phyloP scores from a whole-genome alignment of 2,888 invertebrate genomes.

The Amphipoea oculea region DNA sequence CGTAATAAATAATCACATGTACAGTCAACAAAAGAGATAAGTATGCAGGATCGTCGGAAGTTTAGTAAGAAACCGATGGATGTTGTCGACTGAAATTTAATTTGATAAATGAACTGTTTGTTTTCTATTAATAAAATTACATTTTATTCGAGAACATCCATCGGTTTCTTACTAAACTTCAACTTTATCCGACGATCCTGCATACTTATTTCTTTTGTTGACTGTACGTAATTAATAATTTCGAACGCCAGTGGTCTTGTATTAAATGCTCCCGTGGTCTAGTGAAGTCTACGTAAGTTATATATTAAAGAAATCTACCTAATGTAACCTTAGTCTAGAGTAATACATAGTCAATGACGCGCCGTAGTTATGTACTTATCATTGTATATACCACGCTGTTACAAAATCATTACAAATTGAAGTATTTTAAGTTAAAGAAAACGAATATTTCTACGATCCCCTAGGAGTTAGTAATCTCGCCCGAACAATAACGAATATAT shows the following conservation, averaged over 20 bases:
- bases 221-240: conserved; percentile 58
- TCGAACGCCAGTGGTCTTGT: conserved; percentile 71
- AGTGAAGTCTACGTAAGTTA: conserved; percentile 71
- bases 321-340: conserved; percentile 74
- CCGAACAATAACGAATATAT: conserved; percentile 41
- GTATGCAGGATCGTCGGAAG: too few species aligned
- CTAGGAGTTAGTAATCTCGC: conserved; percentile 40
- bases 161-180: too few species aligned
- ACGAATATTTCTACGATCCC: conserved; percentile 18
- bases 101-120: too few species aligned
- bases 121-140: too few species aligned
- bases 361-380: conserved; percentile 54
- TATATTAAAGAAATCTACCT: conserved; percentile 77
- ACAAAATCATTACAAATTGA: conserved; percentile 58
- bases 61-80: too few species aligned
- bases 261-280: conserved; percentile 79
- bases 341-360: conserved; percentile 72
- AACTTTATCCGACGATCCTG: too few species aligned
- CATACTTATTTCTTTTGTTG: too few species aligned
- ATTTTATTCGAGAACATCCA: too few species aligned
- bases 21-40: too few species aligned
- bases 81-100: too few species aligned
- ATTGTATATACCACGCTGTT: conserved; percentile 56
- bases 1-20: conserved; percentile 48
- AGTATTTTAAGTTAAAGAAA: conserved; percentile 66